Evolutionary conservation across 2,113 vertebrate genomes (phyloP).

Genomic region (Platichthys flesus): DNA sequence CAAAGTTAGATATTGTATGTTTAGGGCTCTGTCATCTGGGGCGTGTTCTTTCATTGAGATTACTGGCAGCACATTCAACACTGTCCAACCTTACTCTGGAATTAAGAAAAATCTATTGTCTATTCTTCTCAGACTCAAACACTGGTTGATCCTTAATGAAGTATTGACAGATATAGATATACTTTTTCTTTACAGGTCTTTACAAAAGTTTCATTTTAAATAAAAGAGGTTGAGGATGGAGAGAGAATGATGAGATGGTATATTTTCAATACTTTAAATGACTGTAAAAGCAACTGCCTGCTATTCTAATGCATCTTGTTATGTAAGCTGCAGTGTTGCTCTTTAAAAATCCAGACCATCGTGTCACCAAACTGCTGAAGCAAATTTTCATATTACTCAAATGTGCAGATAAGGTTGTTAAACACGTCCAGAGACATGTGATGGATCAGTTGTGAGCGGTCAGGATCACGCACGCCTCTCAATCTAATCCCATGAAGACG

Average conservation of each 20-base stretch:
- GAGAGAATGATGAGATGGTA: neutral
- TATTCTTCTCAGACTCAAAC: too few species aligned
- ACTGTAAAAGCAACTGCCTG: constrained; percentile 1
- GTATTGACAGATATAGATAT: too few species aligned
- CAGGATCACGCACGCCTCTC: neutral
- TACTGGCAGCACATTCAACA: neutral
- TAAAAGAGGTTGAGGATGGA: neutral
- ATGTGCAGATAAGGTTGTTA: neutral
- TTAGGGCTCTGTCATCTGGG: too few species aligned
- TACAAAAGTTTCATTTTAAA: too few species aligned
- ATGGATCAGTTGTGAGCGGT: constrained; percentile 11
- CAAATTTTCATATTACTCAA: neutral
- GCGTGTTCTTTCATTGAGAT: too few species aligned
- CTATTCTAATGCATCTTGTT: constrained; percentile 1
- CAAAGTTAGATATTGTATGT: too few species aligned
- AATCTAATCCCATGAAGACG: too few species aligned
- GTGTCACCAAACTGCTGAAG: neutral
- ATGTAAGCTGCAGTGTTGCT: neutral
- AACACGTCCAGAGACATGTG: neutral
- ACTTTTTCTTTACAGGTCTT: too few species aligned
- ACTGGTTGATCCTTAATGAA: neutral
- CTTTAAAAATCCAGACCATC: neutral
- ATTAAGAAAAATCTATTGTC: too few species aligned
- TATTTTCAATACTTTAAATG: neutral
- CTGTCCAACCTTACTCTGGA: neutral